These are phyloP conservation scores for Thermophis baileyi DNA, from an alignment of 2,113 vertebrate species.

Conservation along the genomic window DNA sequence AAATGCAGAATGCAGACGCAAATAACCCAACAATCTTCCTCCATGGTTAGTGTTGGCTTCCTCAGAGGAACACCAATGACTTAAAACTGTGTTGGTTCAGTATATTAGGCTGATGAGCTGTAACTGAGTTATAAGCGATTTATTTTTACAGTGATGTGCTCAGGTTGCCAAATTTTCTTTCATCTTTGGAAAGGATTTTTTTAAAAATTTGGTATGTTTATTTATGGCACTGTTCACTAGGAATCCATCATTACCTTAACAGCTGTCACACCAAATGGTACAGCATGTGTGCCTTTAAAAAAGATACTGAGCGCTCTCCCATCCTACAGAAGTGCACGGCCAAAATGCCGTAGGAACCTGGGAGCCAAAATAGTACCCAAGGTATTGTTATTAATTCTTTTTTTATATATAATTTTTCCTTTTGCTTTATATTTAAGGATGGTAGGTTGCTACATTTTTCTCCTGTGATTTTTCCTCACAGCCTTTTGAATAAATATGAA, in stretches of 20 bases:
- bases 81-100: background rate
- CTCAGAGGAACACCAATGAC: background rate
- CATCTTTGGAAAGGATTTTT: constrained; percentile 65
- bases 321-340: constrained; percentile 35
- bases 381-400: background rate
- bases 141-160: constrained; percentile 30
- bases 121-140: background rate
- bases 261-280: constrained; percentile 65
- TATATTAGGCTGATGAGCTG: background rate
- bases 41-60: background rate
- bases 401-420: background rate
- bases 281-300: constrained; percentile 51
- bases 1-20: no score
- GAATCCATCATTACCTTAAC: constrained; percentile 69
- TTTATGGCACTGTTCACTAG: constrained; percentile 65
- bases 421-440: background rate
- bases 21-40: background rate
- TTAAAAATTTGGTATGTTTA: constrained; percentile 51
- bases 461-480: background rate
- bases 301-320: constrained; percentile 31
- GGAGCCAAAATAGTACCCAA: constrained; percentile 1
- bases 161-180: constrained; percentile 63
- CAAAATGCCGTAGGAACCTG: constrained; percentile 40
- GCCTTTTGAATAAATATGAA: background rate
- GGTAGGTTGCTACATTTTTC: background rate